phyloP scores from a whole-genome alignment of 2,888 invertebrate species.

The Pinctada fucata region DNA sequence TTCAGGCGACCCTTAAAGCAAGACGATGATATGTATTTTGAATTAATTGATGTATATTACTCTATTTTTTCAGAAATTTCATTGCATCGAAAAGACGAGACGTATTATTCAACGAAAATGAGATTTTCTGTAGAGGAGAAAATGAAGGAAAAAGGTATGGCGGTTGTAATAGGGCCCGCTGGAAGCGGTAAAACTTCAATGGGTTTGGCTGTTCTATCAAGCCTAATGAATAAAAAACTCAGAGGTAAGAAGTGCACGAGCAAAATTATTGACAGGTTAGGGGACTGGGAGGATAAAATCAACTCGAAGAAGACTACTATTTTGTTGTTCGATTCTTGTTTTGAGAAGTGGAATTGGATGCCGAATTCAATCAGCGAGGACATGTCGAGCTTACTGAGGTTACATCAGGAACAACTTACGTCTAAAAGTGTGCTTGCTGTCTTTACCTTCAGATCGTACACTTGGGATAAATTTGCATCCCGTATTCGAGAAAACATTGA shows the following conservation, averaged over 20 bases:
- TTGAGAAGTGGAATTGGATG: background rate
- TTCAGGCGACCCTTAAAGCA: no score
- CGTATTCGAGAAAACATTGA: background rate
- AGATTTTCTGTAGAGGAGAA: background rate
- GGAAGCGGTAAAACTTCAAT: background rate
- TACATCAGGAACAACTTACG: background rate
- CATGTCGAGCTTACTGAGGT: background rate
- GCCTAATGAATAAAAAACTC: background rate
- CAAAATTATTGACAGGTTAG: background rate
- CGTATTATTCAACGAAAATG: background rate
- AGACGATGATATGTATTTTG: no score
- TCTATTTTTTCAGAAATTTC: background rate
- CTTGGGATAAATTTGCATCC: background rate
- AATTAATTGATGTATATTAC: no score
- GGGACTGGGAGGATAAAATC: background rate
- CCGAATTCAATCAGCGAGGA: background rate
- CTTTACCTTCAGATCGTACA: background rate
- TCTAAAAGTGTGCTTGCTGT: background rate
- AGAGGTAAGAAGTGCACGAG: background rate
- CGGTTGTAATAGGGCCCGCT: background rate
- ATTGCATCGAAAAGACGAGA: background rate
- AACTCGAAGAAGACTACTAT: background rate
- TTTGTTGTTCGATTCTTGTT: background rate
- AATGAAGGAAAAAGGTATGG: background rate
- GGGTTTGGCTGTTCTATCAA: background rate